phyloP scores from a whole-genome alignment of 2,888 invertebrate species.

The Sussaba pulchella region DNA sequence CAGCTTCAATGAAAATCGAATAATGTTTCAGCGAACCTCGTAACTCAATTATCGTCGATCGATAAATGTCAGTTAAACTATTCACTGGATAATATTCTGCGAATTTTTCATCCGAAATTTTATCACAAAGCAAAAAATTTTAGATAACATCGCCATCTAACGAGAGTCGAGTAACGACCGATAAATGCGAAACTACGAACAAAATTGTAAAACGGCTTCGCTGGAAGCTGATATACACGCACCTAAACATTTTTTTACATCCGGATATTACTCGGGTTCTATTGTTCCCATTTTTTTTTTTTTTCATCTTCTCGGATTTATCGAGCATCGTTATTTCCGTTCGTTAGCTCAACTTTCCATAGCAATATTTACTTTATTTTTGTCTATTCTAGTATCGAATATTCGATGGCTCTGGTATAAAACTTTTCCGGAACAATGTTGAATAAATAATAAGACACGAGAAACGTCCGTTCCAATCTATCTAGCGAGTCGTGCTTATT shows the following conservation, averaged over 20 bases:
- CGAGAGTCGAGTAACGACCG: conserved; percentile 11
- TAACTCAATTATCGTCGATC: no score
- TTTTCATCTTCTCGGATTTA: background rate
- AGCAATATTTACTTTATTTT: background rate
- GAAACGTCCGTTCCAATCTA: background rate
- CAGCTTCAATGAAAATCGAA: no score
- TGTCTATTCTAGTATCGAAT: background rate
- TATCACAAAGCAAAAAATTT: background rate
- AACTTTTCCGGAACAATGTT: background rate
- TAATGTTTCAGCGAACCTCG: no score
- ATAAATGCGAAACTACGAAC: background rate
- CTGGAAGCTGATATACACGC: background rate
- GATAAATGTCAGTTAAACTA: no score
- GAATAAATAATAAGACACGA: background rate
- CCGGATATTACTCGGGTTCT: background rate
- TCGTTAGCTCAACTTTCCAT: background rate
- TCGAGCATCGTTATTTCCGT: conserved; percentile 2
- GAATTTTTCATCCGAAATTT: no score
- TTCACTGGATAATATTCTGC: no score
- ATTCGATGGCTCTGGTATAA: no score
- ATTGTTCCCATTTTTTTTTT: background rate
- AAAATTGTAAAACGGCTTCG: background rate
- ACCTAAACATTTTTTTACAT: background rate
- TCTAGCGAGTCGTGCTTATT: background rate
- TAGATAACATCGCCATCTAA: background rate